Percentiles rank a stretch among this genome's conserved stretches.
These are phyloP conservation scores for Macrotis lagotis DNA, from an alignment of 2,113 vertebrate genomes.

Conservation along the genomic window DNA sequence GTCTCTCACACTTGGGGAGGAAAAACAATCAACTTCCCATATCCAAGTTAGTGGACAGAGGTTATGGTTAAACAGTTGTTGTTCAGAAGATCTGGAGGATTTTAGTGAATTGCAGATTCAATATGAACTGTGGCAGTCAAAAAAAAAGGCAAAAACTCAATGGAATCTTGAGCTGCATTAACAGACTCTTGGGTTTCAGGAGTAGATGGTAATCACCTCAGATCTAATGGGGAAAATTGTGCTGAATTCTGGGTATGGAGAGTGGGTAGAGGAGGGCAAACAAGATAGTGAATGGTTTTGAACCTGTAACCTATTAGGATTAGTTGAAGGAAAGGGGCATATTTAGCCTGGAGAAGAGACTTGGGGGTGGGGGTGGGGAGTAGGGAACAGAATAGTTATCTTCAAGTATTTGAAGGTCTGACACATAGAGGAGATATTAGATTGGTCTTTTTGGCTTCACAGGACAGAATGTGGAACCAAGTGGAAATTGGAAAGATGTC, in stretches of 20 bases:
- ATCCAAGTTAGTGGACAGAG: not conserved
- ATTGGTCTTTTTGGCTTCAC: not conserved
- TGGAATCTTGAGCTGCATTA: not conserved
- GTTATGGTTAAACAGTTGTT: not conserved
- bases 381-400: not conserved
- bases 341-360: not conserved
- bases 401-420: not conserved
- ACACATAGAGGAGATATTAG: not conserved
- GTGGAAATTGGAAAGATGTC: not conserved
- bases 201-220: not conserved
- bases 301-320: not conserved
- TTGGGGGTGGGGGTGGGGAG: not conserved
- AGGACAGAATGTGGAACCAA: not conserved
- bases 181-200: not conserved
- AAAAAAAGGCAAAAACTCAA: not conserved
- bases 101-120: not conserved
- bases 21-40: not conserved
- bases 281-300: not conserved
- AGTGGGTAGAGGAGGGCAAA: not conserved
- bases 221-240: not conserved
- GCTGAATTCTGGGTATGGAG: not conserved
- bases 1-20: not conserved
- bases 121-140: not conserved
- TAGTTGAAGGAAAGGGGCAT: not conserved
- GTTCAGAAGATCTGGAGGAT: not conserved